A percentile compares a stretch with the other conserved stretches of the same genome.
phyloP scores from a whole-genome alignment of 2,113 vertebrate genomes.

The Himantopus leucocephalus region DNA sequence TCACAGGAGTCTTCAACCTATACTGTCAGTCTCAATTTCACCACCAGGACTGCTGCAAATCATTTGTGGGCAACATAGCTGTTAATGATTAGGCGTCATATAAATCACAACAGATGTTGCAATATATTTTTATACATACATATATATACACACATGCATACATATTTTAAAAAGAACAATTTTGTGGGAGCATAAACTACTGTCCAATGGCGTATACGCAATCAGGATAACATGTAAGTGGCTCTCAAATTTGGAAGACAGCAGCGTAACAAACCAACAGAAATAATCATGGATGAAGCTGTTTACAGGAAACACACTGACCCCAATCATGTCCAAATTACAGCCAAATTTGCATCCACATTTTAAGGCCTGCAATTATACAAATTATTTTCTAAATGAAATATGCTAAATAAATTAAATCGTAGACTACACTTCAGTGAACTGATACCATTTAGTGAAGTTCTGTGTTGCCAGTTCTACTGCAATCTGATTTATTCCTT shows the following conservation, averaged over 20 bases:
- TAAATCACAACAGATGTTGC: neutral
- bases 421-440: neutral
- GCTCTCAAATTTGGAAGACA: neutral
- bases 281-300: neutral
- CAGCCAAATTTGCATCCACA: neutral
- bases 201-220: neutral
- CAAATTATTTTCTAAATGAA: neutral
- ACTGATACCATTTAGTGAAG: neutral
- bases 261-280: neutral
- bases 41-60: neutral
- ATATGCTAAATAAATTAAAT: neutral
- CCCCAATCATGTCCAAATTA: neutral
- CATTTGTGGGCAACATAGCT: neutral
- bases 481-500: neutral
- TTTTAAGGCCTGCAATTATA: neutral
- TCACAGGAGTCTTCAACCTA: neutral
- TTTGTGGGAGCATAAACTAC: neutral
- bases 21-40: neutral
- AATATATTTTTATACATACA: neutral
- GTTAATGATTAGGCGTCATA: neutral
- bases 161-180: neutral
- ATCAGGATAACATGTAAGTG: neutral
- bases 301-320: neutral
- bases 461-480: neutral
- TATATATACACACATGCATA: neutral